phyloP scores from a whole-genome alignment of 2,888 invertebrate species.

The Exocentrus adspersus region DNA sequence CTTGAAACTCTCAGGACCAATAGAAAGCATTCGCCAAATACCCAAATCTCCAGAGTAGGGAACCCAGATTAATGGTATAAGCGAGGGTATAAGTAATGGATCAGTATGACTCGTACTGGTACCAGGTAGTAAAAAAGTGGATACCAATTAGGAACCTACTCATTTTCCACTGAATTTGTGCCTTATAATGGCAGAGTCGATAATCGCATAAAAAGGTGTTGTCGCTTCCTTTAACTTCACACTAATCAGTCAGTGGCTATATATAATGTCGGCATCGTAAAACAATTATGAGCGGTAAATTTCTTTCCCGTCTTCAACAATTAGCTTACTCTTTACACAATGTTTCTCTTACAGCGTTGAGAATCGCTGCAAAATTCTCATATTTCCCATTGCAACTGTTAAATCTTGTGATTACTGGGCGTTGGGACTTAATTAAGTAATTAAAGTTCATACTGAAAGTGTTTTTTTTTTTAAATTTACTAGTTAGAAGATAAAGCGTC shows the following conservation, averaged over 20 bases:
- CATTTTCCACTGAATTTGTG: too few species aligned
- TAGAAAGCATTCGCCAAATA: too few species aligned
- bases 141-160: too few species aligned
- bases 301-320: slow-evolving; percentile 2
- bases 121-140: too few species aligned
- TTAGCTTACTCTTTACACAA: slow-evolving; percentile 1
- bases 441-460: not conserved
- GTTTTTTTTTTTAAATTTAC: slow-evolving; percentile 8
- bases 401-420: slow-evolving; percentile 1
- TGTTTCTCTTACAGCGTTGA: not conserved
- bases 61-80: too few species aligned
- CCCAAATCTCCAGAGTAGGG: too few species aligned
- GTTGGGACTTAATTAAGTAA: slow-evolving; percentile 14
- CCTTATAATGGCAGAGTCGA: too few species aligned
- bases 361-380: slow-evolving; percentile 2
- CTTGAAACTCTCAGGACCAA: too few species aligned
- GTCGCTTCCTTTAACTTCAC: not conserved
- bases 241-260: not conserved
- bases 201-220: not conserved
- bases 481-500: too few species aligned
- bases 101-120: too few species aligned
- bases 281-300: slow-evolving; percentile 38
- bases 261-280: slow-evolving; percentile 32
- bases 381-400: slow-evolving; percentile 4
- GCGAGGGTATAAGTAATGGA: too few species aligned